Conservation (phyloP, 2,113 vertebrate species). For the Sturnus vulgaris region DNA sequence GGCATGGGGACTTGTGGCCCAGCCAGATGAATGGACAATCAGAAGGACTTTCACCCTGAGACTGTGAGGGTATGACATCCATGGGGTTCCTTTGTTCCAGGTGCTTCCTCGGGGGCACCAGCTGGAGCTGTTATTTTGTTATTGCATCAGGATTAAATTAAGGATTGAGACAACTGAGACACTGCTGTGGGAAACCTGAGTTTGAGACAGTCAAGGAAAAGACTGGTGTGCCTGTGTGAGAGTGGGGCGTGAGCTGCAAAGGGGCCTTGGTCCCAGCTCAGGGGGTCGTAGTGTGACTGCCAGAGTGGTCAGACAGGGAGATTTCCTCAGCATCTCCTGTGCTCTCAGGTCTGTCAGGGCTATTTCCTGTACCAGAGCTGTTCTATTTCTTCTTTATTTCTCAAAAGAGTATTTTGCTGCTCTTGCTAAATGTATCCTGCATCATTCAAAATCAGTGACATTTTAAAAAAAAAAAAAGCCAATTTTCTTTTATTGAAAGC, state of each 20-base stretch:
- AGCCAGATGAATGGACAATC: not conserved
- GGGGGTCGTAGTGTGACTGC: not conserved
- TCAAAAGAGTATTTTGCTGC: not conserved
- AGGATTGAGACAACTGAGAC: not conserved
- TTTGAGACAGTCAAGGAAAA: too few relatives aligned
- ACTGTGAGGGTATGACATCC: not conserved
- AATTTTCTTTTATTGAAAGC: not conserved
- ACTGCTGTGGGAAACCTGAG: not conserved
- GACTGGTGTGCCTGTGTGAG: not conserved
- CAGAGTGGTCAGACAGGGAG: not conserved
- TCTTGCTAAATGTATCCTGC: not conserved
- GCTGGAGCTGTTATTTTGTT: not conserved
- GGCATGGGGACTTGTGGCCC: not conserved
- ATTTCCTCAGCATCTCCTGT: not conserved
- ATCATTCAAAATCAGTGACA: not conserved
- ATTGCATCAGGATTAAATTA: not conserved
- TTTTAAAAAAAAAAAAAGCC: not conserved
- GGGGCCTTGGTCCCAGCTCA: fast-evolving
- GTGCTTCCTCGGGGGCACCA: not conserved
- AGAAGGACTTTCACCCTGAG: not conserved
- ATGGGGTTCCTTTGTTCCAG: fast-evolving
- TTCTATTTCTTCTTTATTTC: not conserved
- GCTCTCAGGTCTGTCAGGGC: not conserved
- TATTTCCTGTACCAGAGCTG: not conserved
- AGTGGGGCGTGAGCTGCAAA: fast-evolving